These are phyloP conservation scores for Drosophila jambulina DNA, from an alignment of 1,140 invertebrate genomes.

Conservation along the genomic window DNA sequence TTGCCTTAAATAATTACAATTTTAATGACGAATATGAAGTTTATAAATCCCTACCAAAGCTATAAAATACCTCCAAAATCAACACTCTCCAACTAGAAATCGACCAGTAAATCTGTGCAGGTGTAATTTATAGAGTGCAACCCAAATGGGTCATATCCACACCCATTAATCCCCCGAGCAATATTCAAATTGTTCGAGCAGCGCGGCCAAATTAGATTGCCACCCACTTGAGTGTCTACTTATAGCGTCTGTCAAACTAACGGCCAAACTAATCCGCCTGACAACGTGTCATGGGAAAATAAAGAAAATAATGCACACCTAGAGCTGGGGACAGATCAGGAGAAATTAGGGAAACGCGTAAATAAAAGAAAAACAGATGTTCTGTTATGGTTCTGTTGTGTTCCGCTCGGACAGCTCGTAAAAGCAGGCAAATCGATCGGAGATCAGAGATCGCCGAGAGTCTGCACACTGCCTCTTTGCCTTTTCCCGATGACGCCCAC, in stretches of 20 bases:
- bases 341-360: conserved; percentile 31
- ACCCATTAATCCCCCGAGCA: conserved; percentile 47
- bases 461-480: background rate
- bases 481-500: conserved; percentile 21
- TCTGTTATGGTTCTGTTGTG: conserved; percentile 48
- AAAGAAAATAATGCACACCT: conserved; percentile 33
- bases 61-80: background rate
- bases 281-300: conserved; percentile 43
- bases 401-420: conserved; percentile 33
- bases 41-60: background rate
- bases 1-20: too few species aligned
- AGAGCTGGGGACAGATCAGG: conserved; percentile 15
- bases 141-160: conserved; percentile 47
- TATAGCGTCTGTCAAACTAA: conserved; percentile 54
- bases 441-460: conserved; percentile 11
- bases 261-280: conserved; percentile 55
- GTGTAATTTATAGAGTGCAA: conserved; percentile 44
- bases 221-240: conserved; percentile 28
- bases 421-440: conserved; percentile 38
- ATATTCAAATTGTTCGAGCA: conserved; percentile 54
- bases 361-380: conserved; percentile 58
- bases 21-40: background rate
- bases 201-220: conserved; percentile 47
- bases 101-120: background rate
- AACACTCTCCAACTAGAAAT: background rate